Percentiles rank a stretch among this genome's conserved stretches.
Conservation (phyloP, 2,113 vertebrate genomes). For the Tragelaphus buxtoni region DNA sequence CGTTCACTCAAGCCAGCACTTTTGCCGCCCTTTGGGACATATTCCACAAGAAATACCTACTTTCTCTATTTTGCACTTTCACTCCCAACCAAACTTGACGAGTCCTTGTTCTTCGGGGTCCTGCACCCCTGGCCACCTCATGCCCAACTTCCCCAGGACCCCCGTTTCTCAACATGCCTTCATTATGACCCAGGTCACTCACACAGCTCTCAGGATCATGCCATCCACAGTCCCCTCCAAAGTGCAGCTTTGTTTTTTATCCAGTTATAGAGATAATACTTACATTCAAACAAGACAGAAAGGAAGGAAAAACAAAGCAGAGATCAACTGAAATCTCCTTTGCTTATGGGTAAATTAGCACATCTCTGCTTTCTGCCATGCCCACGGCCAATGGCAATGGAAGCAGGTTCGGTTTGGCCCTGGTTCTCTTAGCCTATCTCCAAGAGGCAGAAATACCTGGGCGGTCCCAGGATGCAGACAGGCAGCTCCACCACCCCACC, state of each 20-base stretch:
- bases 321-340: not conserved
- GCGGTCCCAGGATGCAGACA: not conserved
- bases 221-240: not conserved
- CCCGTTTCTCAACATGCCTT: not conserved
- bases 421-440: not conserved
- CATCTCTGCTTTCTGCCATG: not conserved
- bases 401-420: not conserved
- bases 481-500: not conserved
- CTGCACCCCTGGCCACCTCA: rapidly evolving
- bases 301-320: not conserved
- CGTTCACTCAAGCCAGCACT: not conserved
- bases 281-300: not conserved
- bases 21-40: not conserved
- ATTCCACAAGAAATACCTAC: not conserved
- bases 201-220: not conserved
- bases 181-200: not conserved
- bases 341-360: not conserved
- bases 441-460: rapidly evolving
- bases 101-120: not conserved
- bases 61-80: not conserved
- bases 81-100: not conserved
- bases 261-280: not conserved
- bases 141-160: not conserved
- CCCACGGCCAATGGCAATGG: not conserved
- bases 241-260: not conserved